Evolutionary conservation across 2,888 invertebrate species (phyloP), one percentile per base, ranked within the genome.

Genomic region (Drosophila kokeensis): DNA sequence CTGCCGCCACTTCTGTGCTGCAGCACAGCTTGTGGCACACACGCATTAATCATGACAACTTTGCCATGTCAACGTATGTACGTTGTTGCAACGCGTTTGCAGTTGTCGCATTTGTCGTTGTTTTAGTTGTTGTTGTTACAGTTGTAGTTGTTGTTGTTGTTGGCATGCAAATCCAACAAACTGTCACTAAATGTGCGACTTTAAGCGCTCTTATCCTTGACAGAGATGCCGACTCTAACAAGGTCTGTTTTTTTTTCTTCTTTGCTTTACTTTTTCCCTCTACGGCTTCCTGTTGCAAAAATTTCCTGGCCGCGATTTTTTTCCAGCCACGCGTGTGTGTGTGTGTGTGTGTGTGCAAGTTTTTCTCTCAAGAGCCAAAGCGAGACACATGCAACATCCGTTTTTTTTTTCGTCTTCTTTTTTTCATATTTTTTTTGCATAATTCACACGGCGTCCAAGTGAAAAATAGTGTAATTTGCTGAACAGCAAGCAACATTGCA

Each of bases 181-280:
- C 87, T 85, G 85, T 89, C 85, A 89, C 87, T 87, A 89, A 85
- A 84, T 87, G 89, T 85, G 88, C 88, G 87, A 89, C 88, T 87
- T 87, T 89, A 86, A 89, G 88, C 87, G 76, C 89, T 84, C 78
- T 87, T 86, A 89, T 86, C 85, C 85, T 82, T 71, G 53, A 38
- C 72, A 66, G 63, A 61, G 81, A 70, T 76, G 62, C 65, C 58
- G 69, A 57, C 63, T 64, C 36, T 34, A 54, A 42, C 67, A 64
- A 27, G 27, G 55, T 61, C 66, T 67, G 55, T 38, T 38, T 57
- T 72, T 67, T 65, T 59, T 36, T 24, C 24, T 59, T 57, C 45
- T 32, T 21, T 38, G 45, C 45, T 45, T 45, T 45, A 24, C 49
- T 24, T 10, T 32, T 38, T 32, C 36, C 13, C n/a, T 40, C 32